Conservation (phyloP, 2,797 vertebrate genomes). For the Coreius guichenoti region DNA sequence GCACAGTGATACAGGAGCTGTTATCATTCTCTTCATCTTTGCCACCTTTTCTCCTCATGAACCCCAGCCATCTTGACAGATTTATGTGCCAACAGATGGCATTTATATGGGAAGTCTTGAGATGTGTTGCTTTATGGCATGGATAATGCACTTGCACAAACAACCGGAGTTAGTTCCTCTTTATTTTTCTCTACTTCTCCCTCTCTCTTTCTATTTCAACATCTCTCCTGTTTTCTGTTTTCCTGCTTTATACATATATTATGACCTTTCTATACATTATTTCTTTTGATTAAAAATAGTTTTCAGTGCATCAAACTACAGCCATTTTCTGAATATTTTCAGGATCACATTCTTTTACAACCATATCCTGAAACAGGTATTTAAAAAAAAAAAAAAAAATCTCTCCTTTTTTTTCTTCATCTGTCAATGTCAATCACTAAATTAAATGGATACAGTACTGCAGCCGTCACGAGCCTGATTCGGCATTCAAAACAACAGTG, state of each 20-base stretch:
- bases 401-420: slow-evolving; percentile 41
- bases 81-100: slow-evolving; percentile 96
- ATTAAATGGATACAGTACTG: slow-evolving; percentile 38
- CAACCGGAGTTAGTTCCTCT: slow-evolving; percentile 73
- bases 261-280: not conserved
- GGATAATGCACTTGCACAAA: slow-evolving; percentile 99
- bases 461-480: slow-evolving; percentile 81
- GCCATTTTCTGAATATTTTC: not conserved
- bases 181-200: slow-evolving; percentile 55
- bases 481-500: slow-evolving; percentile 81
- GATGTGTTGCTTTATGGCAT: slow-evolving; percentile 96
- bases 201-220: slow-evolving; percentile 60
- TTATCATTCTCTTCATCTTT: slow-evolving; percentile 81
- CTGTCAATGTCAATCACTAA: slow-evolving; percentile 53
- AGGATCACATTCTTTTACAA: not conserved
- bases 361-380: not conserved
- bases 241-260: slow-evolving; percentile 39
- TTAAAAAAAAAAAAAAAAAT: not conserved
- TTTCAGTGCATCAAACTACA: not conserved
- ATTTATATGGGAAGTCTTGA: slow-evolving; percentile 94
- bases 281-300: slow-evolving; percentile 16
- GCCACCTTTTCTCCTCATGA: slow-evolving; percentile 76
- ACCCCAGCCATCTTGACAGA: slow-evolving; percentile 86
- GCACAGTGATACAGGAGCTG: slow-evolving; percentile 63
- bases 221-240: slow-evolving; percentile 58